Evolutionary conservation across 2,113 vertebrate species (phyloP).

Genomic region (Shinisaurus crocodilurus): DNA sequence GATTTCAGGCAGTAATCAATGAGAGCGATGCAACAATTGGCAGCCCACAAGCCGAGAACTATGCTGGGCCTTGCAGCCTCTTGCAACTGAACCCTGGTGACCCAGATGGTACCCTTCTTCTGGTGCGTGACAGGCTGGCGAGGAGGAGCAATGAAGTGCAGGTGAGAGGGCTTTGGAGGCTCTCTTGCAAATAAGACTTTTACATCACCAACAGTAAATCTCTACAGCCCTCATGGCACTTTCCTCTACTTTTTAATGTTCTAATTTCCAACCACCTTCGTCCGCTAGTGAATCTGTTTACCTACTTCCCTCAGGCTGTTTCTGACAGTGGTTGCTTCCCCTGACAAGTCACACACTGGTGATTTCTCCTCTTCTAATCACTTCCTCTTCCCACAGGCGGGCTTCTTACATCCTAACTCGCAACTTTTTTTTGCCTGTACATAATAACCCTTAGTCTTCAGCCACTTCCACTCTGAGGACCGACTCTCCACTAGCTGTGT

Average conservation of each 20-base stretch:
- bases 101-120: slow-evolving; percentile 55
- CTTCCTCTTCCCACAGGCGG: not conserved
- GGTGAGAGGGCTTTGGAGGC: slow-evolving; percentile 64
- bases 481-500: not conserved
- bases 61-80: slow-evolving; percentile 23
- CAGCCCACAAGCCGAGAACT: slow-evolving; percentile 33
- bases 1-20: slow-evolving; percentile 73
- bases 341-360: not conserved
- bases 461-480: not conserved
- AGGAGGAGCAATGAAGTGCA: slow-evolving; percentile 62
- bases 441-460: not conserved
- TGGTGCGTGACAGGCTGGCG: slow-evolving; percentile 72
- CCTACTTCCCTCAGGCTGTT: slow-evolving; percentile 11
- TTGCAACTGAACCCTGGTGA: slow-evolving; percentile 47
- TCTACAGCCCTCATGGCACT: not conserved
- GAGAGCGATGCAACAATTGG: slow-evolving; percentile 55
- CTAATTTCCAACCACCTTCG: not conserved
- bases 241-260: not conserved
- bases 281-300: not conserved
- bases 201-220: not conserved
- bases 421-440: not conserved
- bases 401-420: not conserved
- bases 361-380: not conserved
- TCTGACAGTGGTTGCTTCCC: not conserved
- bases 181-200: not conserved